These are phyloP conservation scores for Micrasema minimum DNA, from an alignment of 1,140 invertebrate species.

Conservation along the genomic window DNA sequence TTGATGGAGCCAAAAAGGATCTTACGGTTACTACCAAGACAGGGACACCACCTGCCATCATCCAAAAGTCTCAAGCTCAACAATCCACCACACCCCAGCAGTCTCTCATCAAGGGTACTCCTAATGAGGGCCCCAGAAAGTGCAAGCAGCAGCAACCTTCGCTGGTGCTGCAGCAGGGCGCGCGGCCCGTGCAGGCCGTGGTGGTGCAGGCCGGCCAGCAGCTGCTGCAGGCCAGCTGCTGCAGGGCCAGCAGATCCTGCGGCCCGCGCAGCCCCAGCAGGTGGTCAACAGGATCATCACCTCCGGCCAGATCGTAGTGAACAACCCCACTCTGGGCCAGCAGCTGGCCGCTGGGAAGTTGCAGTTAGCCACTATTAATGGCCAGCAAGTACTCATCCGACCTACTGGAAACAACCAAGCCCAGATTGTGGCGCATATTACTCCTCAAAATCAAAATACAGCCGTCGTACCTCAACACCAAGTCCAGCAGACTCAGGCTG, in stretches of 20 bases:
- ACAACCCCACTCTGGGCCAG: slow-evolving; percentile 78
- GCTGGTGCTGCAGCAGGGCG: slow-evolving; percentile 42
- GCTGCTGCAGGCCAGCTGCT: slow-evolving; percentile 54
- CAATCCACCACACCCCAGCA: slow-evolving; percentile 50
- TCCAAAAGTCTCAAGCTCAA: slow-evolving; percentile 51
- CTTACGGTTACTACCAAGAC: slow-evolving; percentile 82
- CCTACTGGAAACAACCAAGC: slow-evolving; percentile 77
- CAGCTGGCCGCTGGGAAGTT: slow-evolving; percentile 82
- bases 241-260: slow-evolving; percentile 48
- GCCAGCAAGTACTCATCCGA: slow-evolving; percentile 82
- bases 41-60: slow-evolving; percentile 68
- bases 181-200: slow-evolving; percentile 57
- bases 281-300: slow-evolving; percentile 46
- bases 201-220: slow-evolving; percentile 55
- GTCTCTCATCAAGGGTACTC: slow-evolving; percentile 54
- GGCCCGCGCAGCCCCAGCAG: slow-evolving; percentile 45
- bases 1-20: slow-evolving; percentile 86
- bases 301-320: slow-evolving; percentile 76
- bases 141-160: slow-evolving; percentile 69
- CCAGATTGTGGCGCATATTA: slow-evolving; percentile 75
- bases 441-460: slow-evolving; percentile 62
- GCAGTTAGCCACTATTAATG: slow-evolving; percentile 83
- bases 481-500: neutral
- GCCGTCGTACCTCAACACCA: slow-evolving; percentile 45
- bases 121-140: slow-evolving; percentile 75